Conservation (phyloP, 2,113 vertebrate genomes). For the Oryzias curvinotus region DNA sequence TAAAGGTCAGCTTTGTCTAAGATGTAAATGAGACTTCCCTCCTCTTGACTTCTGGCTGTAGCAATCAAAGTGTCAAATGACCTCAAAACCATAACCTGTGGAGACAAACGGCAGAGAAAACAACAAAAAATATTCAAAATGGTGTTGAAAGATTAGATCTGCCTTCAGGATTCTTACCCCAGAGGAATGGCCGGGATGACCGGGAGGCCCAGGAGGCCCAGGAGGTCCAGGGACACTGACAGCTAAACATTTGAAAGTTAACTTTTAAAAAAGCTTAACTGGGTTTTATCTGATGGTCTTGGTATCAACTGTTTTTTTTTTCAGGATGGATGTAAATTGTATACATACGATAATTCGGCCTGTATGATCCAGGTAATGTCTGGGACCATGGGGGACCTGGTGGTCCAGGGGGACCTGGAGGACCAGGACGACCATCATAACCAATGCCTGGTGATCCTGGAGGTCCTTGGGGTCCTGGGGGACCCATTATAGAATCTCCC, state of each 20-base stretch:
- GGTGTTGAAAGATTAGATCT: background rate
- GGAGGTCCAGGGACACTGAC: constrained; percentile 87
- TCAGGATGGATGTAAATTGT: background rate
- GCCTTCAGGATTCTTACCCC: constrained; percentile 78
- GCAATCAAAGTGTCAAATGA: constrained; percentile 86
- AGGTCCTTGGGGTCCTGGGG: constrained; percentile 83
- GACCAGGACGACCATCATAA: constrained; percentile 87
- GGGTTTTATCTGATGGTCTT: background rate
- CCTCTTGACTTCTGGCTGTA: constrained; percentile 69
- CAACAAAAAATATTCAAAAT: background rate
- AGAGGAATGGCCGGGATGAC: constrained; percentile 77
- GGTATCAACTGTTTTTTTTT: background rate
- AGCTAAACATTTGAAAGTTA: constrained; percentile 62
- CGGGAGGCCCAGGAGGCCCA: constrained; percentile 87
- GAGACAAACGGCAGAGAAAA: background rate
- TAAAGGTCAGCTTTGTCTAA: constrained; percentile 85
- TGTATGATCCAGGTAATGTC: constrained; percentile 83
- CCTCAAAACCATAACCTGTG: constrained; percentile 81
- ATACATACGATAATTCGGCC: constrained; percentile 80
- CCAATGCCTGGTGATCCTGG: constrained; percentile 85
- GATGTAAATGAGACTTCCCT: constrained; percentile 87
- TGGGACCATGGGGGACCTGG: constrained; percentile 70
- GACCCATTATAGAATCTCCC: constrained; percentile 87
- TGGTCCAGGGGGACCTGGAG: constrained; percentile 84
- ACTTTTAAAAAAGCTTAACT: background rate